Percentiles rank a stretch among this genome's conserved stretches.
Conservation (phyloP, 2,888 invertebrate genomes). For the Diplazon laetatorius region DNA sequence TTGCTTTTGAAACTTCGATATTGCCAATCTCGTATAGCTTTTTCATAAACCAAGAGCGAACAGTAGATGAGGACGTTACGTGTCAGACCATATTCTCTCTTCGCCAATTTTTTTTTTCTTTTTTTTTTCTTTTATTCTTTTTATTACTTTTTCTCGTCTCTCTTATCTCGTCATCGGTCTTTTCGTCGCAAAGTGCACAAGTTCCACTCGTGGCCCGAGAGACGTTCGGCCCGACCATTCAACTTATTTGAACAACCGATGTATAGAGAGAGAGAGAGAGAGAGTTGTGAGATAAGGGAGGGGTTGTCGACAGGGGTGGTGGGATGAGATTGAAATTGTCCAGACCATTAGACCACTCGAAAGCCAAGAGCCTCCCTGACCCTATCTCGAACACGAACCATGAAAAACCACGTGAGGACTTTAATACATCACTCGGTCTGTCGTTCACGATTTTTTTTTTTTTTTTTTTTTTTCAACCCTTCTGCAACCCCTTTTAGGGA, state of each 20-base stretch:
- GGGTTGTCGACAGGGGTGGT: background rate
- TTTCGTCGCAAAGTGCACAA: background rate
- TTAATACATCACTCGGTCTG: background rate
- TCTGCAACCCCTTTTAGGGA: background rate
- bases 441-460: background rate
- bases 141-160: background rate
- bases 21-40: background rate
- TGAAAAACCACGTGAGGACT: background rate
- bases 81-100: background rate
- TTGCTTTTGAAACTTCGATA: background rate
- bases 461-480: too few relatives aligned
- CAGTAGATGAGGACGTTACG: background rate
- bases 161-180: conserved; percentile 13
- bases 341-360: conserved; percentile 16
- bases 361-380: background rate
- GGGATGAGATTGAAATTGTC: conserved; percentile 8
- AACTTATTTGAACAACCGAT: conserved; percentile 1
- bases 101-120: background rate
- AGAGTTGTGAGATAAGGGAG: background rate
- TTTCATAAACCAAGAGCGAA: background rate
- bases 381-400: background rate
- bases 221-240: background rate
- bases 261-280: background rate
- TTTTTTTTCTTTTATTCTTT: background rate
- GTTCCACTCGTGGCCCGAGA: background rate